Base-by-base conservation (phyloP, 1,140 invertebrate species). In the Daktulosphaira vitifoliae region DNA sequence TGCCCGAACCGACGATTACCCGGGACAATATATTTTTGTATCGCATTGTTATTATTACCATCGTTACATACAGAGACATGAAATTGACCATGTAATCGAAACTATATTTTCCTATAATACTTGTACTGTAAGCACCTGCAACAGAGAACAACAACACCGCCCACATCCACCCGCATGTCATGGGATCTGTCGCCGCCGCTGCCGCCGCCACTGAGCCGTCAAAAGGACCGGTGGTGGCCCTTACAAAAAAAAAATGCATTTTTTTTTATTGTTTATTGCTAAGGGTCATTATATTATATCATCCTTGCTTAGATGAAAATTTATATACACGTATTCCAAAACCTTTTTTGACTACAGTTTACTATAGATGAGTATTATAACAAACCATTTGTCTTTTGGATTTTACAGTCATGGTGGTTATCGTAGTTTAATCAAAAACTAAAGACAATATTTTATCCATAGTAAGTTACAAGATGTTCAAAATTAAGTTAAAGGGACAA, bases 111-210 rank as follows among this genome's bases (percentile, higher is more conserved):
- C 37, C 15, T 22, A 20, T 46, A 46, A 6, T 33, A 33, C 29
- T 33, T 33, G 29, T 33, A 33, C 8, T 7, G 53, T 9, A 26
- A 54, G 46, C 56, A 48, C 56, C 56, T 62, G 56, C 56, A 26
- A 8, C 5, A 33, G 29, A 33, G 11, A 5, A 33, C n/a, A 18
- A 16, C 44, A 18, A 13, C 15, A 11, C 16, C 56, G 56, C 56
- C 56, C 56, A 48, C 56, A 48, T 62, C 56, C 42, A 62, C 56
- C 56, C 42, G 56, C 42, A 62, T 62, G 56, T 62, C 56, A 48
- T 20, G 54, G 54, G 54, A 59, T 59, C 54, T 46, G 42, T 59
- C 54, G 54, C 42, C 54, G 20, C 11, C 25, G 25, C 7, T 15
- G 42, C 42, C 20, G 53, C 18, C 20, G 15, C 6, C n/a, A n/a